Evolutionary conservation across 2,888 invertebrate species (phyloP), one percentile per base, ranked within the genome.

Genomic region (Dicycla oo): DNA sequence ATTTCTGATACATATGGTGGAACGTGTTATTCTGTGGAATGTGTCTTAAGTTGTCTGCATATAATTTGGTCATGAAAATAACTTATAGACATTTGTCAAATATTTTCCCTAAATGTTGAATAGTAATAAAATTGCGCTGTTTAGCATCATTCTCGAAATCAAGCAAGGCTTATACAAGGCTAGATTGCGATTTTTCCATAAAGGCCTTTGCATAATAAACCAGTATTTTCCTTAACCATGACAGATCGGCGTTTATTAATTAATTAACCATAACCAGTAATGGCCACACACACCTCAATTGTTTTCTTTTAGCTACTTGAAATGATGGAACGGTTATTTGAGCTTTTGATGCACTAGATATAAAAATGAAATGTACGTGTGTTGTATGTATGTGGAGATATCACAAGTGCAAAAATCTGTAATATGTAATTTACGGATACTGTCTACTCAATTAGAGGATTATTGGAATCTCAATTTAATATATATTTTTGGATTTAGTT

Each of bases 321-420:
- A 57, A 51, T 53, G 47, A 62, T 57, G 38, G 4, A 54, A 49
- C 1, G 18, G 30, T 40, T 51, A 23, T 57, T 15, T 11, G 53
- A 64, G 7, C 60, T 49, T 61, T 62, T 75, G 62, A 62, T 57
- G 49, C 11, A 49, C 26, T 47, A 20, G 26, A 62, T 62, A 68
- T 57, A 58, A 74, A 61, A 66, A 47, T n/a, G 0, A 30, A 75
- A 62, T 47, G n/a, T 47, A 54, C 18, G 58, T 47, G 70, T 53
- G 61, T 65, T 57, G n/a, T 47, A 54, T 15, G 58, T 47, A 65
- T 53, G 61, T 65, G 53, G 45, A 62, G 26, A 70, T 53, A 62
- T 23, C 20, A 20, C 5, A 45, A 63, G 43, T 61, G 60, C 30
- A 69, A 43, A 58, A 49, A 51, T 30, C n/a, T 57, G 5, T 40